Evolutionary conservation across 37 sponge, comb jelly and placozoan genomes (phyloP).

Genomic region (Corticium candelabrum): DNA sequence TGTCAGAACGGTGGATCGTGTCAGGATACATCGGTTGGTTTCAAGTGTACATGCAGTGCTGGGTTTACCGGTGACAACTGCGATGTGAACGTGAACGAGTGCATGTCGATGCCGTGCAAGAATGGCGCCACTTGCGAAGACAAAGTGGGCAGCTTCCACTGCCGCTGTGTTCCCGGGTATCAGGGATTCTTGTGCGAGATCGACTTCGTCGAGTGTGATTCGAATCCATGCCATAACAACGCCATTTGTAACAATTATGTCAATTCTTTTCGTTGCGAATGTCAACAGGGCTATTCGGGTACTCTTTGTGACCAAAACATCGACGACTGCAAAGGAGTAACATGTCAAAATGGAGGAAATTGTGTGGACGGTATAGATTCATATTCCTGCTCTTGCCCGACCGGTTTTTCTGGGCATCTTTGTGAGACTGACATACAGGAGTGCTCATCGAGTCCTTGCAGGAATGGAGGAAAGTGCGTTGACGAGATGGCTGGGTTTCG

Average conservation of each 20-base stretch:
- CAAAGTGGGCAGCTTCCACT: neutral
- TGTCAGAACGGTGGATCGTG: neutral
- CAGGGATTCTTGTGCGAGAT: neutral
- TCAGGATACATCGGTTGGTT: neutral
- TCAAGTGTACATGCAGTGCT: neutral
- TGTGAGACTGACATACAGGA: neutral
- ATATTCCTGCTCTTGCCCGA: neutral
- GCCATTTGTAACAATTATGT: neutral
- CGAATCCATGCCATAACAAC: neutral
- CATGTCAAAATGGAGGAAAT: neutral
- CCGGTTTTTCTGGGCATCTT: neutral
- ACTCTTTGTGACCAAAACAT: neutral
- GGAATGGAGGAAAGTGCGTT: neutral
- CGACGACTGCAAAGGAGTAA: neutral
- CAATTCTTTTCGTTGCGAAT: neutral
- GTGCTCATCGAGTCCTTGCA: neutral
- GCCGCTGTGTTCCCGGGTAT: neutral
- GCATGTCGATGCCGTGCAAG: neutral
- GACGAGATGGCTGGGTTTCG: neutral
- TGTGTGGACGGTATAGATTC: neutral
- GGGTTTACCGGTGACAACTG: neutral
- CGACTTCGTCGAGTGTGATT: neutral
- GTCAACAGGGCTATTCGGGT: neutral
- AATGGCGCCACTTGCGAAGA: neutral
- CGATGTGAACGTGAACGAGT: neutral